Base-by-base conservation (phyloP, 2,888 invertebrate species). In the Epinotia bilunana region DNA sequence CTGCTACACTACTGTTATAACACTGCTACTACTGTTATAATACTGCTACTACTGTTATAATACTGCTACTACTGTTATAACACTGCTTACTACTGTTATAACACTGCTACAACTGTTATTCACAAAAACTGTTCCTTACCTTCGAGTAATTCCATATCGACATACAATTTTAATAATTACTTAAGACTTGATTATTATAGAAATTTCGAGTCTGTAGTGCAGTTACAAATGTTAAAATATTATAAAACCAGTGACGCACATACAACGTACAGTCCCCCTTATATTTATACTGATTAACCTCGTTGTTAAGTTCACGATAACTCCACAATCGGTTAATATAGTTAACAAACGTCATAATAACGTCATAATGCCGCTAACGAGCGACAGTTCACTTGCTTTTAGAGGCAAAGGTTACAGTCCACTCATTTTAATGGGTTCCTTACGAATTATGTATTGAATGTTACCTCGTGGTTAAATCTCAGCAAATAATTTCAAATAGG, bases 211-310 rank as follows among this genome's bases (percentile, higher is more conserved):
- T 12, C 53, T 33, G 28, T 20, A 28, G 33, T 53, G 65, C 65
- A 33, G 28, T 53, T 65, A 28, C 9, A 64, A 65, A 28, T 46
- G 46, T 16, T 64, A 39, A 9, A 46, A 46, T 53, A 28, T 65
- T 18, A 23, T 68, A 58, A 43, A 67, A 55, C 80, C 82, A 77
- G 80, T 91, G 91, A 91, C 91, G 91, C 90, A 90, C 89, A 84
- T 81, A 80, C 80, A 39, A 74, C 43, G 68, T 55, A 64, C 70
- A 69, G 64, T 73, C 80, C 78, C 84, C 84, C 86, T 87, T 91
- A 91, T 90, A 90, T 91, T 91, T 90, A 90, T 88, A 74, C 80
- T 82, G 86, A 87, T 87, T 91, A 88, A 90, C 90, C 91, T 89
- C 89, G 87, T 86, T 85, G 81, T 82, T 80, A 84, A 83, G 88